phyloP scores from a whole-genome alignment of 1,140 invertebrate genomes.

The Theocolax elegans region DNA sequence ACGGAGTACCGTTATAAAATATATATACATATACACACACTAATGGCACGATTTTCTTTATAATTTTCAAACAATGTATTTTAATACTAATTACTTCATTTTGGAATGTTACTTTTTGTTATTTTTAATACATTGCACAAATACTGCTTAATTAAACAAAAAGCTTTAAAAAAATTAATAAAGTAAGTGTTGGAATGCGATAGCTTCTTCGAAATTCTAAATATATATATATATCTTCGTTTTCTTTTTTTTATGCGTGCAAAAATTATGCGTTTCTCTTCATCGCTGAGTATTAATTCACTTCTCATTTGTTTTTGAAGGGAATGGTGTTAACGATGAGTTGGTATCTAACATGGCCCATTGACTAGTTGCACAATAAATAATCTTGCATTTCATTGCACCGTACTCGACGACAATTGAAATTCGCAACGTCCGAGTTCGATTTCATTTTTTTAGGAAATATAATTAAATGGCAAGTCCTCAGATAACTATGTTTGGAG shows the following conservation, averaged over 20 bases:
- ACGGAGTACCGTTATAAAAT: no score
- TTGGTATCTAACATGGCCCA: background rate
- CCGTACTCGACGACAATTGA: background rate
- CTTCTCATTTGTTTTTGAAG: background rate
- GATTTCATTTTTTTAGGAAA: background rate
- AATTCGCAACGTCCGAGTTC: background rate
- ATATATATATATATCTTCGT: no score
- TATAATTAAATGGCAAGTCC: constrained; percentile 25
- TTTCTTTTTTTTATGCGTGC: constrained; percentile 12
- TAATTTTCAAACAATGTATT: background rate
- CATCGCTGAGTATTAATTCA: background rate
- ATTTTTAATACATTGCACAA: constrained; percentile 24
- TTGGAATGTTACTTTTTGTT: constrained; percentile 1
- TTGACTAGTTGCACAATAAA: constrained; percentile 37
- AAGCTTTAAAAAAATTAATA: constrained; percentile 18
- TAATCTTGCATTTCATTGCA: constrained; percentile 18
- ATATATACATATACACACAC: no score
- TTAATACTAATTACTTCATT: background rate
- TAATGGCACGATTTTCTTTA: no score
- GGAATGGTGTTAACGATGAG: background rate
- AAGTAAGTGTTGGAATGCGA: constrained; percentile 6
- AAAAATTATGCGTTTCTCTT: background rate
- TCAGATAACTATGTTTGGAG: constrained; percentile 58
- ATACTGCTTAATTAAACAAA: constrained; percentile 20
- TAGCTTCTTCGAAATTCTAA: background rate